Evolutionary conservation across 2,797 vertebrate species (phyloP).

Genomic region (Picus viridis): DNA sequence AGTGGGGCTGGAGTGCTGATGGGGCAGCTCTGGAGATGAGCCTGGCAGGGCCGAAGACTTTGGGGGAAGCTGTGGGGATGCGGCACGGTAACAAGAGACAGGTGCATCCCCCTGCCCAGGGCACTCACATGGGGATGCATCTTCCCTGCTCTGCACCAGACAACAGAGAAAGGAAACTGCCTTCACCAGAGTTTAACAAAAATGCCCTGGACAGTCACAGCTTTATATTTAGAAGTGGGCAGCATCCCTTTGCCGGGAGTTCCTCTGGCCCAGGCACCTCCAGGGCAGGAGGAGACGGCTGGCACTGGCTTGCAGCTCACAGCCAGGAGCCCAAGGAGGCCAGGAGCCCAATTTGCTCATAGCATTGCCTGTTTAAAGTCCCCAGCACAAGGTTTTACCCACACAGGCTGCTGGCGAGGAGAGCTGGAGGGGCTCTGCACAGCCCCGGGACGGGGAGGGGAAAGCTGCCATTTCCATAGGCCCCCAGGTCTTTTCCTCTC

Average conservation of each 20-base stretch:
- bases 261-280: background rate
- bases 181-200: background rate
- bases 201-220: background rate
- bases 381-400: no score
- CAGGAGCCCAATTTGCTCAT: no score
- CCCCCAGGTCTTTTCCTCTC: no score
- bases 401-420: no score
- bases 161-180: background rate
- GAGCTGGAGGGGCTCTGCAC: no score
- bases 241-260: no score
- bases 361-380: no score
- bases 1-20: background rate
- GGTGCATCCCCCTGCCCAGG: background rate
- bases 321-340: no score
- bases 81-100: background rate
- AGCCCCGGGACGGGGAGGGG: no score
- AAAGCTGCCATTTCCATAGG: no score
- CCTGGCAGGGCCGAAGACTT: background rate
- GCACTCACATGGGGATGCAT: accelerated
- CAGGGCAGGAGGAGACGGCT: background rate
- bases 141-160: background rate
- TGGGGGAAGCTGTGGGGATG: background rate
- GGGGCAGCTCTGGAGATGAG: background rate
- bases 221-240: no score
- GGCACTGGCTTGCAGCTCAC: background rate